Conservation (phyloP, 2,113 vertebrate genomes). For the Emydocephalus ijimae region DNA sequence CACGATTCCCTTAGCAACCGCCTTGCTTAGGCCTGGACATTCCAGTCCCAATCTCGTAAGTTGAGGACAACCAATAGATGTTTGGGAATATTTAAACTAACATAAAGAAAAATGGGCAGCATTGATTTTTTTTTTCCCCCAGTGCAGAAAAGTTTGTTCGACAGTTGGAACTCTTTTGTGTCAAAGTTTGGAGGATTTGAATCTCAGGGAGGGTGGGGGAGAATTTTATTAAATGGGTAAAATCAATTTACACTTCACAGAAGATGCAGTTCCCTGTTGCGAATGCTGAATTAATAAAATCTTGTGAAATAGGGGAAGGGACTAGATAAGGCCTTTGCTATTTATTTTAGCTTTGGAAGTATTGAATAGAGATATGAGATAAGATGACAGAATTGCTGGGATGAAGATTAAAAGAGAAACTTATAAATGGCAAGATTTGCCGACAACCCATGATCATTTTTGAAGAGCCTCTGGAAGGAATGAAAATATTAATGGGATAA, state of each 20-base stretch:
- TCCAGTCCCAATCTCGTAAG: background rate
- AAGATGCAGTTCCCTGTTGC: background rate
- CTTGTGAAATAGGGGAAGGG: background rate
- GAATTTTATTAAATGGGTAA: background rate
- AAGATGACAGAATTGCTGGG: background rate
- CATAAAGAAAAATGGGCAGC: background rate
- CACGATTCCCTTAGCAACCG: fast-evolving
- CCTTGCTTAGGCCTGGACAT: background rate
- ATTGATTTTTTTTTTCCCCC: background rate
- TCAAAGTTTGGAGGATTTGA: background rate
- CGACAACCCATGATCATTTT: background rate
- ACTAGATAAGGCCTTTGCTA: background rate
- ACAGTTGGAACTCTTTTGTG: background rate
- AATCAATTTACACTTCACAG: background rate
- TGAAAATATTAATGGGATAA: background rate
- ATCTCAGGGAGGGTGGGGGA: too few relatives aligned
- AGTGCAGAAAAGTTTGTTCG: background rate
- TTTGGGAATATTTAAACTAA: background rate
- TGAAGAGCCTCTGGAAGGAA: background rate
- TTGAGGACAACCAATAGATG: background rate
- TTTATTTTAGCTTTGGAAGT: background rate
- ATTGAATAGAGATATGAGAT: background rate
- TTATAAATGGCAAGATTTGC: background rate
- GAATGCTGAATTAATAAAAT: background rate
- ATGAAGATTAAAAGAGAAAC: background rate